Evolutionary conservation across 2,797 vertebrate genomes (phyloP), one percentile per base, ranked within the genome.

Genomic region (Malurus splendens): DNA sequence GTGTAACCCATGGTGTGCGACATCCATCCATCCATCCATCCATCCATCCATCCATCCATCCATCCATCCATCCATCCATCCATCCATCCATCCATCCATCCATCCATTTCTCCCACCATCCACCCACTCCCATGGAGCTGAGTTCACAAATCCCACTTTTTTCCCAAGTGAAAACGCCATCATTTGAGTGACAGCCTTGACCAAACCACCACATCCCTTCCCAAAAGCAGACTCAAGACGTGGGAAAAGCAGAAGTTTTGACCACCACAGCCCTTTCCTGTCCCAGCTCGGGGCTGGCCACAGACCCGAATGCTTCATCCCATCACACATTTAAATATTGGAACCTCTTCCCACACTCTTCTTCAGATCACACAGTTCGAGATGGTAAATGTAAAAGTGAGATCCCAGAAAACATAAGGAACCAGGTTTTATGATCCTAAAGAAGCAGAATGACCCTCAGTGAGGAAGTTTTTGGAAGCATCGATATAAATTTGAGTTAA

Each of bases 71-170:
- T 36, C 36, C 36, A 36, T 36, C 36, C 36, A 36, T 36, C 36
- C 36, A 36, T 36, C 36, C 36, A 36, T 36, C 36, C 36, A 10
- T 36, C 36, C 10, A 10, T 10, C 36, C 36, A 36, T 36, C 36
- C 36, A 36, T 36, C 36, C 36, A 36, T 36, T 36, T 9, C 36
- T 36, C 36, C 36, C 36, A 36, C 33, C 1, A 0, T 12, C 62
- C 18, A 5, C 2, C 51, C 39, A 1, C 4, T 12, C 25, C 28
- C 9, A 0, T 0, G 7, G 38, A 48, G 18, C 47, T 24, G 12
- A 4, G 3, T 2, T 68, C 56, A 10, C 19, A 42, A 16, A 18
- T 2, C 2, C 12, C 12, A 7, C 18, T 39, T 14, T 68, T 62
- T 67, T 25, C 33, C 32, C 38, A 5, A 16, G 33, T 42, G 39